Evolutionary conservation across 2,113 vertebrate genomes (phyloP).

Genomic region (Ceyx margarethae): DNA sequence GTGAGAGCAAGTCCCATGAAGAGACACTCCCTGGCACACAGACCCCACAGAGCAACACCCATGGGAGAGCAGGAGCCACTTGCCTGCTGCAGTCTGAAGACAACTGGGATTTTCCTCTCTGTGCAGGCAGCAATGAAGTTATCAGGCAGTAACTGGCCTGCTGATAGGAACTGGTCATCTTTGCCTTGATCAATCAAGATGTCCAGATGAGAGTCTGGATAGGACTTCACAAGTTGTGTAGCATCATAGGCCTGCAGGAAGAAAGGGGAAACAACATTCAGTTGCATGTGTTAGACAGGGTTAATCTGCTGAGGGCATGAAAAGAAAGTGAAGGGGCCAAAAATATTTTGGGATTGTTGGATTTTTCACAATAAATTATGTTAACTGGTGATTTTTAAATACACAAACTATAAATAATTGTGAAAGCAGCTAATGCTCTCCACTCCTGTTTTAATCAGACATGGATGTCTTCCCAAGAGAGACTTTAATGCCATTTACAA

Average conservation of each 20-base stretch:
- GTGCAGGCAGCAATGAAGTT: slow-evolving; percentile 93
- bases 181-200: slow-evolving; percentile 95
- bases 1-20: neutral
- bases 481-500: neutral
- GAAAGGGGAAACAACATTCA: neutral
- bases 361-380: neutral
- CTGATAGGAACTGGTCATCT: slow-evolving; percentile 91
- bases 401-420: neutral
- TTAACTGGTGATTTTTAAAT: neutral
- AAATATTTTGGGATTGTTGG: neutral
- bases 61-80: slow-evolving; percentile 33
- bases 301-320: neutral
- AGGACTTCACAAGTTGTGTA: slow-evolving; percentile 82
- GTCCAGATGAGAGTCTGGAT: slow-evolving; percentile 85
- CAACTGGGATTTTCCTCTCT: slow-evolving; percentile 87
- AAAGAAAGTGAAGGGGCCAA: neutral
- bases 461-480: neutral
- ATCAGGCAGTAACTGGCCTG: slow-evolving; percentile 91
- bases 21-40: neutral
- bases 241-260: slow-evolving; percentile 86
- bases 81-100: slow-evolving; percentile 93
- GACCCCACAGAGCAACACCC: neutral
- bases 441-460: neutral
- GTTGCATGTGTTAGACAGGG: accelerated
- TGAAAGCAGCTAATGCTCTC: neutral